phyloP scores from a whole-genome alignment of 2,888 invertebrate genomes.

The Tenthredo amoena region DNA sequence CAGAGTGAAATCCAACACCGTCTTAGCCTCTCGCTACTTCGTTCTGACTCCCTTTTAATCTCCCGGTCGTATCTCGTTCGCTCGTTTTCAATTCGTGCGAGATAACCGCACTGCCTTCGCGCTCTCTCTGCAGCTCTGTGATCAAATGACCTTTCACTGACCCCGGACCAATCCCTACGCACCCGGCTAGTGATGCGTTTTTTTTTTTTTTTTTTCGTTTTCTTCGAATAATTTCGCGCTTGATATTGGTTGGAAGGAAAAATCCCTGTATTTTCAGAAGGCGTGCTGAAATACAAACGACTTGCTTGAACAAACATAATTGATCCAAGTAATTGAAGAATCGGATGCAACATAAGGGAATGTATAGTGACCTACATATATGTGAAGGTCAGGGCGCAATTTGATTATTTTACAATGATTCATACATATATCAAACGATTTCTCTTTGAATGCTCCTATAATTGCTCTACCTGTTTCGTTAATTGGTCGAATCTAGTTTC shows the following conservation, averaged over 20 bases:
- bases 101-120: slow-evolving; percentile 15
- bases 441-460: too few species aligned
- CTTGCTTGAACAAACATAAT: too few species aligned
- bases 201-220: background rate
- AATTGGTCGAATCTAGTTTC: too few species aligned
- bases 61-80: slow-evolving; percentile 39
- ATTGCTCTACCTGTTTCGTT: too few species aligned
- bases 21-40: slow-evolving; percentile 25
- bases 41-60: slow-evolving; percentile 33
- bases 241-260: background rate
- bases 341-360: too few species aligned
- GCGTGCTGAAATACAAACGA: background rate
- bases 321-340: too few species aligned
- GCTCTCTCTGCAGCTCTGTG: background rate
- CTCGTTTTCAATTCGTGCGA: slow-evolving; percentile 50
- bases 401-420: too few species aligned
- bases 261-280: background rate
- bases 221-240: background rate
- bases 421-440: too few species aligned
- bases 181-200: background rate
- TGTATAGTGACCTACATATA: too few species aligned
- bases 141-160: slow-evolving; percentile 20
- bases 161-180: background rate
- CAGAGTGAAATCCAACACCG: slow-evolving; percentile 44
- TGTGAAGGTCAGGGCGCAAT: too few species aligned